Percentiles rank a stretch among this genome's conserved stretches.
These are phyloP conservation scores for Sminthopsis crassicaudata DNA, from an alignment of 2,113 vertebrate species.

Conservation along the genomic window DNA sequence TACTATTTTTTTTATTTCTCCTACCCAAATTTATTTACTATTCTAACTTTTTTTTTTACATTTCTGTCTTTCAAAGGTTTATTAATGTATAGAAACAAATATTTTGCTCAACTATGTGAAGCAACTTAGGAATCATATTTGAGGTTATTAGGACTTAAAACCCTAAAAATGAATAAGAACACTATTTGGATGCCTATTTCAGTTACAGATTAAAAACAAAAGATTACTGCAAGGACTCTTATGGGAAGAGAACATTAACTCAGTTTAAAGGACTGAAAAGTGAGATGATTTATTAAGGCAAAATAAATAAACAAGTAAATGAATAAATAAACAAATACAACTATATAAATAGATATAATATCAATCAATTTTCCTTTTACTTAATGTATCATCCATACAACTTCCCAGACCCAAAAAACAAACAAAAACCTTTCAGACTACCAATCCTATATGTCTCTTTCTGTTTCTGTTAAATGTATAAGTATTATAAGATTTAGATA, in stretches of 20 bases:
- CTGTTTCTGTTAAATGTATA: neutral
- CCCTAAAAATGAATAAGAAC: neutral
- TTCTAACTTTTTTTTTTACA: neutral
- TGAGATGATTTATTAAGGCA: neutral
- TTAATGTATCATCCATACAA: neutral
- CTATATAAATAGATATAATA: neutral
- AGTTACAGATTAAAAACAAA: neutral
- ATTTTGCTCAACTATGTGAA: neutral
- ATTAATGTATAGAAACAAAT: neutral
- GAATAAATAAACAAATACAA: neutral
- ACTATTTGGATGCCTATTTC: neutral
- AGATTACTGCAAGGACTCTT: neutral
- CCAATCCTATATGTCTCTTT: neutral
- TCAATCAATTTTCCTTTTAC: neutral
- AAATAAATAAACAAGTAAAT: neutral
- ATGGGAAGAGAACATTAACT: neutral
- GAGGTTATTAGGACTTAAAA: neutral
- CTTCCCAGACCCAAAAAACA: neutral
- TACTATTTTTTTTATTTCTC: slow-evolving; percentile 25
- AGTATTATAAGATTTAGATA: neutral
- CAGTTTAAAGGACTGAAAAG: neutral
- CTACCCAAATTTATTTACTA: neutral
- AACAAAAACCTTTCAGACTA: neutral
- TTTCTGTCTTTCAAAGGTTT: neutral
- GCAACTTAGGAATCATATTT: neutral